Conservation (phyloP, 2,113 vertebrate genomes). For the Guaruba guarouba region DNA sequence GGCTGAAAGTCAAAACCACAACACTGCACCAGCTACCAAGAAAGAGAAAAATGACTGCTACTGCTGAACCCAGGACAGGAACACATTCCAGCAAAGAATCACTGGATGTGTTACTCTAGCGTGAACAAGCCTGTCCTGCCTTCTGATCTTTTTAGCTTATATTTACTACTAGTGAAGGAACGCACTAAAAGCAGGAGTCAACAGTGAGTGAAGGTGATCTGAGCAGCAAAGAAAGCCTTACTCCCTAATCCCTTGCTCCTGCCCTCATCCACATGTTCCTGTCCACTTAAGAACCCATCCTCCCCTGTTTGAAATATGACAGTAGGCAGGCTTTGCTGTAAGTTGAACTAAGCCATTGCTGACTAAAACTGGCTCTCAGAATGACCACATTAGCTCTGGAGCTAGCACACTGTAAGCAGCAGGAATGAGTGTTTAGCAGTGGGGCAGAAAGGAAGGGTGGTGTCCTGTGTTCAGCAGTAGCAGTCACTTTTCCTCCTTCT, state of each 20-base stretch:
- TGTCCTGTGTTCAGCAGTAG: too few relatives aligned
- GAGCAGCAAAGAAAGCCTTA: not conserved
- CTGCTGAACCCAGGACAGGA: not conserved
- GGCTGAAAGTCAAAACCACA: not conserved
- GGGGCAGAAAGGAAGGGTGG: not conserved
- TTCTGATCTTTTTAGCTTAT: not conserved
- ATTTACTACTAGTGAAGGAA: not conserved
- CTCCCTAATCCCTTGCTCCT: not conserved
- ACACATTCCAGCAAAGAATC: not conserved
- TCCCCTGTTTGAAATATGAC: not conserved
- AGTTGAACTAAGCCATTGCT: not conserved
- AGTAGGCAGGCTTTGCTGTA: not conserved
- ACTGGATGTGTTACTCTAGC: not conserved
- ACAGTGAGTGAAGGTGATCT: not conserved
- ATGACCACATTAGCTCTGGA: not conserved
- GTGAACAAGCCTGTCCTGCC: not conserved
- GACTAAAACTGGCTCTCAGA: not conserved
- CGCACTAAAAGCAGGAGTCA: not conserved
- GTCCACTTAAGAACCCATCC: not conserved
- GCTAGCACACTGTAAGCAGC: not conserved
- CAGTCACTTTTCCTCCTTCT: too few relatives aligned
- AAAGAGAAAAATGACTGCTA: not conserved
- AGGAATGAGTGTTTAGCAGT: not conserved
- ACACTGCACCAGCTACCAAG: not conserved
- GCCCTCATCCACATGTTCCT: not conserved